Evolutionary conservation across 2,113 vertebrate species (phyloP), one percentile per base, ranked within the genome.

Genomic region (Columbina picui): DNA sequence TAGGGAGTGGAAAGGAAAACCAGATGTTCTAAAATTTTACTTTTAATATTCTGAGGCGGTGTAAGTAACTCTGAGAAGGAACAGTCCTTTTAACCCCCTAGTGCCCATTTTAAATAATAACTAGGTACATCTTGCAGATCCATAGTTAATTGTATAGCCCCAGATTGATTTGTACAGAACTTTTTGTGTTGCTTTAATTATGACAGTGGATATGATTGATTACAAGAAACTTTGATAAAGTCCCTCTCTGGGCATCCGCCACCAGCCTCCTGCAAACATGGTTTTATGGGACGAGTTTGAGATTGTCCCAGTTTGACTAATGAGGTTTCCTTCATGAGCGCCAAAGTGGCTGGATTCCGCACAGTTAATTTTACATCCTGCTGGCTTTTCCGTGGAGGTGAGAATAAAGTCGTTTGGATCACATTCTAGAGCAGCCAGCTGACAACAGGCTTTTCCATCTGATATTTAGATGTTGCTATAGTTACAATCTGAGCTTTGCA

Each of bases 1-100:
- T 87, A 93, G 89, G 86, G 89, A 86, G 94, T 96, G 93, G 94
- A 91, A 96, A 97, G 90, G 88, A 94, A 95, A 94, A 92, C 76
- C 96, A 97, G 93, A 96, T 97, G 96, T 96, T 95, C 53, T 71
- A 34, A 82, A 84, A 68, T 84, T 86, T 68, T 83, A 56, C 88
- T 93, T 94, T 65, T 90, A 81, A 78, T 89, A 86, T 84, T 87
- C 53, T 84, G 26, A 78, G 65, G 43, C 2, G 0, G 25, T 61
- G 3, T 61, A 71, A 96, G 41, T 78, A 64, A 64, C 43, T 73
- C 21, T 0, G 12, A 60, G 55, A 61, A 75, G 68, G 20, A 89
- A 16, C 47, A 67, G 19, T 34, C 27, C 56, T 90, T 95, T 96
- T 71, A 93, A 87, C 73, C 84, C 86, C 13, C 32, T 80, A 32